A percentile compares a stretch with the other conserved stretches of the same genome.
phyloP scores from a whole-genome alignment of 2,888 invertebrate genomes.

The Chloroclystis v-ata region DNA sequence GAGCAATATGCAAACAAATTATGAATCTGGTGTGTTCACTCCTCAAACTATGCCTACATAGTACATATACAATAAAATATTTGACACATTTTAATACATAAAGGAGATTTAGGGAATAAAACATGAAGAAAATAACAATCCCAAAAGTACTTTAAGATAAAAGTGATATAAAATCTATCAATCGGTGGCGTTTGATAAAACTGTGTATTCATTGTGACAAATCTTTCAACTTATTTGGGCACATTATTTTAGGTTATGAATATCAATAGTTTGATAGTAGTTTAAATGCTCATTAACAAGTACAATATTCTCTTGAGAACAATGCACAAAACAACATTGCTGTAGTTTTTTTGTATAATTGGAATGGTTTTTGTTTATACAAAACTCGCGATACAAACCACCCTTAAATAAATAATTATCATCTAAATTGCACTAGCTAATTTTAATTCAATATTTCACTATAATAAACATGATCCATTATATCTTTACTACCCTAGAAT shows the following conservation, averaged over 20 bases:
- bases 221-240: slow-evolving; percentile 7
- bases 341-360: slow-evolving; percentile 25
- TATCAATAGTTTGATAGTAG: background rate
- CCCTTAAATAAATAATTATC: slow-evolving; percentile 52
- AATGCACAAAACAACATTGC: slow-evolving; percentile 2
- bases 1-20: slow-evolving; percentile 33
- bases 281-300: slow-evolving; percentile 5
- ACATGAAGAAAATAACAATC: slow-evolving; percentile 12
- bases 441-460: slow-evolving; percentile 35
- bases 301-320: background rate
- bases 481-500: slow-evolving; percentile 5
- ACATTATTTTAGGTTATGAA: background rate
- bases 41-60: background rate
- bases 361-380: slow-evolving; percentile 55
- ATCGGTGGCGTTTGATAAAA: too few species aligned
- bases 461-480: slow-evolving; percentile 9
- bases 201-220: too few species aligned
- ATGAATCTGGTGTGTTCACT: slow-evolving; percentile 4
- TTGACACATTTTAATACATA: too few species aligned
- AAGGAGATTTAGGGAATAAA: background rate
- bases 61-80: too few species aligned
- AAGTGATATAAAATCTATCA: too few species aligned
- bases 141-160: slow-evolving; percentile 6
- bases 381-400: slow-evolving; percentile 44
- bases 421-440: slow-evolving; percentile 67